Conservation (phyloP, 2,113 vertebrate species). For the Syrrhaptes paradoxus region DNA sequence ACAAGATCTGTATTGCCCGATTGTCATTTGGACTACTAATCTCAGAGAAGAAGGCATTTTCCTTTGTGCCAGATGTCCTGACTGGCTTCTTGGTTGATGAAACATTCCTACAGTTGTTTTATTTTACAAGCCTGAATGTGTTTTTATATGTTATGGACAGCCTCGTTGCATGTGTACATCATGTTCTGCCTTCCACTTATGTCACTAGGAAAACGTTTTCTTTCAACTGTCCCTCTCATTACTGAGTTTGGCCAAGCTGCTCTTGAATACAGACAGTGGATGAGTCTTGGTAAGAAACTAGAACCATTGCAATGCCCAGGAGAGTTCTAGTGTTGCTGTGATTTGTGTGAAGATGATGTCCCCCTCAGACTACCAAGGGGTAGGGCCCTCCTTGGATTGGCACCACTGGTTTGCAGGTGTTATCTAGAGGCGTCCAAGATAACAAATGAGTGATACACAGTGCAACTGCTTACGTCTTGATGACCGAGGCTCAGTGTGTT, state of each 20-base stretch:
- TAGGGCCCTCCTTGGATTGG: neutral
- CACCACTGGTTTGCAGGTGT: neutral
- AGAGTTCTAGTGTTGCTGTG: neutral
- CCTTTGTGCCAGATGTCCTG: neutral
- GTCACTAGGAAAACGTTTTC: neutral
- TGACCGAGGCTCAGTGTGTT: too few relatives aligned
- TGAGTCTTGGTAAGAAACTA: neutral
- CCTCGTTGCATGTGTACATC: neutral
- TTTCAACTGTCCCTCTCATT: neutral
- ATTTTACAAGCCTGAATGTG: neutral
- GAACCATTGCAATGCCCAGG: neutral
- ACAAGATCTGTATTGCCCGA: neutral
- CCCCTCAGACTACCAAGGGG: neutral
- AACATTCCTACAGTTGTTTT: neutral
- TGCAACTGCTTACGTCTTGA: too few relatives aligned
- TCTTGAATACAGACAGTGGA: neutral
- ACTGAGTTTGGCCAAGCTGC: neutral
- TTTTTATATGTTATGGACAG: neutral
- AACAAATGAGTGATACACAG: too few relatives aligned
- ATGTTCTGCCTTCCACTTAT: neutral
- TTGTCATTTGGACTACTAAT: neutral
- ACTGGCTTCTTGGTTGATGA: neutral
- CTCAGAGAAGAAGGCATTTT: neutral
- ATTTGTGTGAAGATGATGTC: neutral
- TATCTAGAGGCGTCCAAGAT: neutral